phyloP scores from a whole-genome alignment of 2,888 invertebrate genomes.

The Drosophila phalerata region DNA sequence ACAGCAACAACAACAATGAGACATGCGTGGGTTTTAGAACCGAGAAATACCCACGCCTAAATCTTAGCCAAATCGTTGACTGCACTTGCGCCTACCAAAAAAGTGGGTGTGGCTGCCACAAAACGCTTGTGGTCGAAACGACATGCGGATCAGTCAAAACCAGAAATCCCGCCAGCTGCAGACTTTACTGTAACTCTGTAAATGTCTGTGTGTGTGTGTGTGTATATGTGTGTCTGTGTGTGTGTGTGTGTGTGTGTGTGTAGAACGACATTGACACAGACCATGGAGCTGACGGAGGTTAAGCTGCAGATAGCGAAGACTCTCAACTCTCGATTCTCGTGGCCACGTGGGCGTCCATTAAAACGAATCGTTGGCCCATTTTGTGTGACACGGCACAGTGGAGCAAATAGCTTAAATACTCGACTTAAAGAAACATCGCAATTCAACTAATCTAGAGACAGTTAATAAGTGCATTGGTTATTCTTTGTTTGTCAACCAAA shows the following conservation, averaged over 20 bases:
- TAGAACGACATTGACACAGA: constrained; percentile 69
- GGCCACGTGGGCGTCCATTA: constrained; percentile 67
- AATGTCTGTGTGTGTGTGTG: too few relatives aligned
- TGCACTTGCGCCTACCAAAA: constrained; percentile 59
- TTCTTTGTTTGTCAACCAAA: too few relatives aligned
- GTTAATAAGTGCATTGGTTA: too few relatives aligned
- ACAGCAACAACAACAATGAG: constrained; percentile 29
- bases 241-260: constrained; percentile 1
- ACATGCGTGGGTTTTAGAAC: constrained; percentile 46
- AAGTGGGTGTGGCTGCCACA: constrained; percentile 55
- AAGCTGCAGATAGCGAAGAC: constrained; percentile 24
- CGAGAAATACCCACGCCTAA: constrained; percentile 56
- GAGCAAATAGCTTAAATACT: not conserved
- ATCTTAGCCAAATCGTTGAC: constrained; percentile 68
- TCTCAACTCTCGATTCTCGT: constrained; percentile 11
- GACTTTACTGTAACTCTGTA: not conserved
- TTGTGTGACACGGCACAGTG: constrained; percentile 50
- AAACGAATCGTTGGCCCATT: constrained; percentile 67
- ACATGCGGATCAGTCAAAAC: constrained; percentile 43
- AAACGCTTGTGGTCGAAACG: constrained; percentile 61
- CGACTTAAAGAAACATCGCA: too few relatives aligned
- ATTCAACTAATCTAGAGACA: too few relatives aligned
- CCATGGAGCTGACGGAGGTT: constrained; percentile 39
- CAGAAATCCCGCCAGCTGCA: constrained; percentile 14
- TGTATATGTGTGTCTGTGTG: not conserved